A percentile compares a stretch with the other conserved stretches of the same genome.
Evolutionary conservation across 2,888 invertebrate genomes (phyloP).

Genomic region (Volucella bombylans): DNA sequence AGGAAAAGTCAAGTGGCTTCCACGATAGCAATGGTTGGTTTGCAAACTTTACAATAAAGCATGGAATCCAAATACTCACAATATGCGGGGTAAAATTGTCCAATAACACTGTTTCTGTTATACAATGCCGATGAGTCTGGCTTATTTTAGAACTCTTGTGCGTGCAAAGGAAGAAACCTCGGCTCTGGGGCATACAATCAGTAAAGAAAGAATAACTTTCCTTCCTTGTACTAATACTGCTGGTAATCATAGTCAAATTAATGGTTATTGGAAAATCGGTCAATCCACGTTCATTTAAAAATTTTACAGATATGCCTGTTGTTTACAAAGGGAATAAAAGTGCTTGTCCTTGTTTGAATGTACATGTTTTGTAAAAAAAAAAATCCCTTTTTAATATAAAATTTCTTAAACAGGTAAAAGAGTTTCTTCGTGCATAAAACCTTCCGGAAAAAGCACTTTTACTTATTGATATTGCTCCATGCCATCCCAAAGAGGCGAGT

Average conservation of each 20-base stretch:
- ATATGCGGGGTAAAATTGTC: conserved; percentile 27
- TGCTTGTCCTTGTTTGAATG: too few relatives aligned
- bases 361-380: too few relatives aligned
- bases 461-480: too few relatives aligned
- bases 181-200: not conserved
- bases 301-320: too few relatives aligned
- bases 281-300: too few relatives aligned
- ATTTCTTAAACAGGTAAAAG: too few relatives aligned
- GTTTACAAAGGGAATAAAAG: too few relatives aligned
- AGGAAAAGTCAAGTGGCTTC: conserved; percentile 17
- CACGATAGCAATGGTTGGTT: conserved; percentile 21
- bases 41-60: conserved; percentile 14
- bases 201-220: conserved; percentile 9
- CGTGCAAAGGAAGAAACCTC: conserved; percentile 18
- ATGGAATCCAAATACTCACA: not conserved
- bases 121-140: not conserved
- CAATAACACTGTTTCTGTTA: conserved; percentile 14
- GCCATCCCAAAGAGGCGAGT: too few relatives aligned
- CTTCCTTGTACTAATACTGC: conserved; percentile 5
- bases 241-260: conserved; percentile 3
- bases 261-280: too few relatives aligned
- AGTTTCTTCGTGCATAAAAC: too few relatives aligned
- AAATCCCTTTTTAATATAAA: too few relatives aligned
- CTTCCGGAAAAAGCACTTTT: too few relatives aligned
- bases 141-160: conserved; percentile 28